Base-by-base conservation (phyloP, 2,113 vertebrate species). In the Peromyscus maniculatus region DNA sequence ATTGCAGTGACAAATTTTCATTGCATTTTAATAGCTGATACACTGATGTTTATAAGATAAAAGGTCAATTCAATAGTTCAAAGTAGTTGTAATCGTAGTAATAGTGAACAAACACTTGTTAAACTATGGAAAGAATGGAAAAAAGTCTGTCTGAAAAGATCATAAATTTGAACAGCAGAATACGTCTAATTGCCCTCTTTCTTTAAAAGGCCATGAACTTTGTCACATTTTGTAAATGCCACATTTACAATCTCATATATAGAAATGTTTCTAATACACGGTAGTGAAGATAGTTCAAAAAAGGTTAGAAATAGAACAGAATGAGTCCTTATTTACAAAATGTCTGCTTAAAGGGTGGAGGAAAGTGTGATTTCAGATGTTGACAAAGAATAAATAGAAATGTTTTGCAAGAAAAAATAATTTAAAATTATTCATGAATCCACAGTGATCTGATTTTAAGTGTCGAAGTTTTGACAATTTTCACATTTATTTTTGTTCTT, bases 11-110 rank as follows among this genome's bases (percentile, higher is more conserved):
- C 91, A 97, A 95, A 97, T 97, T 98, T 98, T 96, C 93, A 93
- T 96, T 98, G 72, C 94, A 93, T 97, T 98, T 98, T 97, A 98
- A 96, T 96, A 52, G 62, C 91, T 98, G 28, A 97, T 97, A 97
- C 97, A 98, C 88, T 89, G 95, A 97, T 97, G 96, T 97, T 97
- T 98, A 94, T 26, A 22, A 33, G 84, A 97, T 82, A 55, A 98
- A 98, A 99, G 98, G 98, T 98, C 97, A 98, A 90, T 96, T 98
- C 98, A 97, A 98, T 98, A 98, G 78, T 88, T 97, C 94, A 98
- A 97, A 98, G 97, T 28, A 98, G 95, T 95, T 97, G 4, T 89
- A 95, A 93, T 55, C 88, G 19, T 36, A 84, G 84, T 97, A 80
- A 89, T 96, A 94, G 72, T 93, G 31, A 95, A 89, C 80, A 91